Percentiles rank a stretch among this genome's conserved stretches.
phyloP scores from a whole-genome alignment of 2,888 invertebrate genomes.

The Dimorphilus gyrociliatus region DNA sequence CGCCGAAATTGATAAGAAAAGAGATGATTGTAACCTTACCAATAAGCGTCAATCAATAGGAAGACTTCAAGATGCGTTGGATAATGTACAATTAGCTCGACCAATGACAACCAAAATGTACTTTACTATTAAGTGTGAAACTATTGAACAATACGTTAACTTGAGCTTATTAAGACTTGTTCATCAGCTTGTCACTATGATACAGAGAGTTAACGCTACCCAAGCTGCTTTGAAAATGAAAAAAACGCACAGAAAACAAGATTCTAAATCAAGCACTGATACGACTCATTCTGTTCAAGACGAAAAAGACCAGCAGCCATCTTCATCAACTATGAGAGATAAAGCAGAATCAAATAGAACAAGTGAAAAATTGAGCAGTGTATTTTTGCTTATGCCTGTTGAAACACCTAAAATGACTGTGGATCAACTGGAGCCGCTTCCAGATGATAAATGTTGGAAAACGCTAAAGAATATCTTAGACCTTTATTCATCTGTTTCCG shows the following conservation, averaged over 20 bases:
- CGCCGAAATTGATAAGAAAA: too few relatives aligned
- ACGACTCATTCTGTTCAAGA: slow-evolving; percentile 11
- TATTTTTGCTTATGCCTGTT: too few relatives aligned
- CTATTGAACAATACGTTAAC: slow-evolving; percentile 82
- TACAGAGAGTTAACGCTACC: slow-evolving; percentile 86
- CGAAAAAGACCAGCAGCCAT: too few relatives aligned
- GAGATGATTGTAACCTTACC: too few relatives aligned
- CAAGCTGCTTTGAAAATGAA: slow-evolving; percentile 71
- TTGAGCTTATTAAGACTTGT: slow-evolving; percentile 79
- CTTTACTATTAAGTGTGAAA: slow-evolving; percentile 68
- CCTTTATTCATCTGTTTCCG: slow-evolving; percentile 81
- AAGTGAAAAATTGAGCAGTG: too few relatives aligned
- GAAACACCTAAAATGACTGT: too few relatives aligned
- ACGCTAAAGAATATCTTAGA: slow-evolving; percentile 80
- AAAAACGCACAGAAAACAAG: slow-evolving; percentile 30
- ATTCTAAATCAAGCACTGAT: slow-evolving; percentile 29
- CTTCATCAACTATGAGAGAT: too few relatives aligned
- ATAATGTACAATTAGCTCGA: slow-evolving; percentile 35
- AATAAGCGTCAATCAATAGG: slow-evolving; percentile 4
- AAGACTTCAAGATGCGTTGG: slow-evolving; percentile 24
- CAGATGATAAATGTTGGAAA: slow-evolving; percentile 83
- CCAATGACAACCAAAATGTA: slow-evolving; percentile 72
- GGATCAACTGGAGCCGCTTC: too few relatives aligned
- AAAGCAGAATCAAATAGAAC: too few relatives aligned
- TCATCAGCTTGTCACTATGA: slow-evolving; percentile 93